phyloP scores from a whole-genome alignment of 2,113 vertebrate genomes.

The Pavo muticus region DNA sequence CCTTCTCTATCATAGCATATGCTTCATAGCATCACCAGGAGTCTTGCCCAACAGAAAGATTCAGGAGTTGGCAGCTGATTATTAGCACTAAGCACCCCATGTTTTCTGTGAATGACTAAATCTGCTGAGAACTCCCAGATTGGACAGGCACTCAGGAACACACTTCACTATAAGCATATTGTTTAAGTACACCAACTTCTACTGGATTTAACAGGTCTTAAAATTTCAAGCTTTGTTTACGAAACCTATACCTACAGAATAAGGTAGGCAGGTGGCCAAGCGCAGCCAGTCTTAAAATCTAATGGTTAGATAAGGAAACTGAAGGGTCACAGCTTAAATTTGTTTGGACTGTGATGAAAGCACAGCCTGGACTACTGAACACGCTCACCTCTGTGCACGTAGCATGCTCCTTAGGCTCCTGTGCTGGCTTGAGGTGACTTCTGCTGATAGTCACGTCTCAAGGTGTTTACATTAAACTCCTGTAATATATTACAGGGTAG shows the following conservation, averaged over 20 bases:
- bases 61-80: background rate
- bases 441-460: background rate
- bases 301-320: rapidly evolving
- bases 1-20: background rate
- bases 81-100: background rate
- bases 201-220: constrained; percentile 24
- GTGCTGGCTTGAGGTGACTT: background rate
- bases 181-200: background rate
- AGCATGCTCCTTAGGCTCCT: background rate
- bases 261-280: constrained; percentile 12
- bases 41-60: background rate
- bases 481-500: background rate
- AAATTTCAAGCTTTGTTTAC: constrained; percentile 27
- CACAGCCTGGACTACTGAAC: background rate
- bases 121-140: background rate
- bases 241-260: background rate
- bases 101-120: background rate
- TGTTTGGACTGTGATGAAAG: background rate
- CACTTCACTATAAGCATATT: constrained; percentile 19
- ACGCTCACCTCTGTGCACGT: background rate
- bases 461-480: background rate
- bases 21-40: background rate
- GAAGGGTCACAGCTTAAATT: background rate
- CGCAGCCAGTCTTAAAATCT: background rate
- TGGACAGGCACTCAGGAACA: background rate